Percentiles rank a stretch among this genome's conserved stretches.
These are phyloP conservation scores for Monarcha castaneiventris DNA, from an alignment of 2,113 vertebrate species.

Conservation along the genomic window DNA sequence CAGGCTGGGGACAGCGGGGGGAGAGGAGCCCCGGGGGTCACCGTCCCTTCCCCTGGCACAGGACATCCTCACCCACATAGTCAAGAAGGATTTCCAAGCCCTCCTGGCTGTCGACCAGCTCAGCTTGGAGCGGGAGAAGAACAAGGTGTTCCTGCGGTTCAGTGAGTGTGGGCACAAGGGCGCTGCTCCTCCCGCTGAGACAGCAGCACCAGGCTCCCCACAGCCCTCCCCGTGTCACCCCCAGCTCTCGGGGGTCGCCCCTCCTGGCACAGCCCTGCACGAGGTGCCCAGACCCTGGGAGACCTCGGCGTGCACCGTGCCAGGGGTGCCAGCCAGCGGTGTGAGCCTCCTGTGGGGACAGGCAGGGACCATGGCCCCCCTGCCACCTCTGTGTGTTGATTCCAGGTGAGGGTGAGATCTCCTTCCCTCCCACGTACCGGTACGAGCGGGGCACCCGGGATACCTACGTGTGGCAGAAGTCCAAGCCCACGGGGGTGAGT, in stretches of 20 bases:
- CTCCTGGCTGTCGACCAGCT: slow-evolving; percentile 88
- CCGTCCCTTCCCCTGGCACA: neutral
- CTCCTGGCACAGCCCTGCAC: neutral
- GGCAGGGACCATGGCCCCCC: accelerated
- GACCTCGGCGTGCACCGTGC: accelerated
- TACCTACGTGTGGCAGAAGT: slow-evolving; percentile 87
- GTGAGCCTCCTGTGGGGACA: neutral
- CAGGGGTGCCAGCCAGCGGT: accelerated
- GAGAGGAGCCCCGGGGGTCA: neutral
- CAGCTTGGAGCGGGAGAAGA: slow-evolving; percentile 81
- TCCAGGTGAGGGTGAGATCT: slow-evolving; percentile 84
- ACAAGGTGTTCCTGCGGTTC: slow-evolving; percentile 85
- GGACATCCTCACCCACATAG: slow-evolving; percentile 83
- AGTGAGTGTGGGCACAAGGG: slow-evolving; percentile 71
- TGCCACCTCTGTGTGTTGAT: neutral
- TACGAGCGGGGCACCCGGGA: slow-evolving; percentile 86
- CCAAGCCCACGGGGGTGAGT: slow-evolving; percentile 86
- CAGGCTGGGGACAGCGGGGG: accelerated
- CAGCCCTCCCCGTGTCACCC: neutral
- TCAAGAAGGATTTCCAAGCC: slow-evolving; percentile 81
- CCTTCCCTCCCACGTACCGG: slow-evolving; percentile 88
- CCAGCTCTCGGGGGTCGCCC: accelerated
- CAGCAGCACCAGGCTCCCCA: accelerated
- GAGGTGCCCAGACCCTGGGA: accelerated
- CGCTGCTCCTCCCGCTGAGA: accelerated